Percentiles rank a stretch among this genome's conserved stretches.
Conservation (phyloP, 1,140 invertebrate genomes). For the Drosophila kepulauana region DNA sequence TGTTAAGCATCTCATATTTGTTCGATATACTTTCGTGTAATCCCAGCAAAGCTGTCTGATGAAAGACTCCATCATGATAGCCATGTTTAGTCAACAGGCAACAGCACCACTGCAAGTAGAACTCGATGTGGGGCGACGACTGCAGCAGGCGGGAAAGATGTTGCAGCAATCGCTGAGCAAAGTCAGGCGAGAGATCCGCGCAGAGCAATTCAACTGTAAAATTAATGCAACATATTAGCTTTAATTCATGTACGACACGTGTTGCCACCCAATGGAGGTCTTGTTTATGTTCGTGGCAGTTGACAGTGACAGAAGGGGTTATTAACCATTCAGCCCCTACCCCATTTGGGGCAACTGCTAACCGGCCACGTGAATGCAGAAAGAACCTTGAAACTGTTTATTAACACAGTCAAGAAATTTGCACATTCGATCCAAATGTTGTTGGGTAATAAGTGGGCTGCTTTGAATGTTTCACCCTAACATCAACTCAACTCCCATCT, state of each 20-base stretch:
- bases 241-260: conserved; percentile 55
- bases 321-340: conserved; percentile 54
- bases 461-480: conserved; percentile 40
- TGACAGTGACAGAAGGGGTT: conserved; percentile 34
- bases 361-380: conserved; percentile 37
- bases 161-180: conserved; percentile 90
- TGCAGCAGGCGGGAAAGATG: conserved; percentile 91
- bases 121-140: conserved; percentile 92
- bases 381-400: conserved; percentile 79
- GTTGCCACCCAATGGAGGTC: conserved; percentile 38
- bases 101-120: conserved; percentile 93
- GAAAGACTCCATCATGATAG: conserved; percentile 84
- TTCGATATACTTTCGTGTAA: conserved; percentile 93
- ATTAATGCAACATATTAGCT: conserved; percentile 40
- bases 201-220: conserved; percentile 91
- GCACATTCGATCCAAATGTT: conserved; percentile 72
- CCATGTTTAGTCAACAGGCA: conserved; percentile 88
- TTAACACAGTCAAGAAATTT: conserved; percentile 72
- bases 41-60: conserved; percentile 89
- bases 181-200: conserved; percentile 89
- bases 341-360: conserved; percentile 6
- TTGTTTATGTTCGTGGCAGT: conserved; percentile 2
- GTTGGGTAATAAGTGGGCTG: conserved; percentile 47
- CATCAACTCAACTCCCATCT: conserved; percentile 36
- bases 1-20: conserved; percentile 93